phyloP scores from a whole-genome alignment of 2,888 invertebrate genomes.

The Caenorhabditis sp. region DNA sequence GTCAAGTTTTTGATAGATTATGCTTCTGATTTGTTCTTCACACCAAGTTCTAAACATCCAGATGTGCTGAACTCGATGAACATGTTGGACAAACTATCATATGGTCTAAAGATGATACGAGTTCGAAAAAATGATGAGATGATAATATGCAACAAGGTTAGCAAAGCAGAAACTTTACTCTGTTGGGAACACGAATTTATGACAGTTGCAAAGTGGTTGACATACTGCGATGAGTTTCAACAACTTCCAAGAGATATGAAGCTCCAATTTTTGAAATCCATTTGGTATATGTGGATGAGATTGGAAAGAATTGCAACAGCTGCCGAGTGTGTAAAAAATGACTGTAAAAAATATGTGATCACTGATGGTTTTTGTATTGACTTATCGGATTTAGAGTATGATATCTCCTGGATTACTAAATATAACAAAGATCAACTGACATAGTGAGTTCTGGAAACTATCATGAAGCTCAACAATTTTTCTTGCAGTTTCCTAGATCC shows the following conservation, averaged over 20 bases:
- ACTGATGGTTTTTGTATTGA: not conserved
- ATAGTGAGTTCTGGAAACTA: not conserved
- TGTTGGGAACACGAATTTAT: slow-evolving; percentile 19
- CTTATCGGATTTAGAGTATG: not conserved
- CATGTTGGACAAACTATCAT: slow-evolving; percentile 4
- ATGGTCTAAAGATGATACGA: slow-evolving; percentile 8
- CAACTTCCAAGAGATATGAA: slow-evolving; percentile 12
- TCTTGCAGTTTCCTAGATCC: slow-evolving; percentile 6
- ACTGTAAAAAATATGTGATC: not conserved
- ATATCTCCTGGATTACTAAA: slow-evolving; percentile 7
- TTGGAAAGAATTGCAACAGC: slow-evolving; percentile 17
- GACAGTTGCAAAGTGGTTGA: slow-evolving; percentile 14
- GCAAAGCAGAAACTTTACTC: slow-evolving; percentile 11
- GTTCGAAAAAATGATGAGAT: not conserved
- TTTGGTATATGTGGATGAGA: slow-evolving; percentile 26
- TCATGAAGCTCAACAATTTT: not conserved
- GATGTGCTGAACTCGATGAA: not conserved
- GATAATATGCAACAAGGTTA: not conserved
- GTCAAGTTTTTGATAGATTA: not conserved
- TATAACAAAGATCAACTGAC: slow-evolving; percentile 10
- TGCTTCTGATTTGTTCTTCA: not conserved
- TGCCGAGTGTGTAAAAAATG: not conserved
- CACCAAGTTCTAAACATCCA: not conserved
- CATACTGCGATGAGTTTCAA: slow-evolving; percentile 24
- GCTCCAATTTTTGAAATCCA: slow-evolving; percentile 14